These are phyloP conservation scores for Trimorus sp. DNA, from an alignment of 2,888 invertebrate species.

Conservation along the genomic window DNA sequence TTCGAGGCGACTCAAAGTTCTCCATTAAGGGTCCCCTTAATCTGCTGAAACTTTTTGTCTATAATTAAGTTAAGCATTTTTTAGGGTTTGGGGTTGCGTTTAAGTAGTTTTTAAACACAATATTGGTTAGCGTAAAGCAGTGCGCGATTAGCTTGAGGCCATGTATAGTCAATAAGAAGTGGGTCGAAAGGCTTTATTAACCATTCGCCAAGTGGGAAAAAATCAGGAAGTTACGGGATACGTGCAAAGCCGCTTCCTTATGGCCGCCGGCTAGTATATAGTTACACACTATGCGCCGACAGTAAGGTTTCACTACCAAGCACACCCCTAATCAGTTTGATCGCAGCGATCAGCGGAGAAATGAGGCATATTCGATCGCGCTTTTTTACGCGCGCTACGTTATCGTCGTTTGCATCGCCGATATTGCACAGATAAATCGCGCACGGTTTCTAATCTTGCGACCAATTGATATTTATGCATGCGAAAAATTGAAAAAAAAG, in stretches of 20 bases:
- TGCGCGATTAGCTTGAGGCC: constrained; percentile 30
- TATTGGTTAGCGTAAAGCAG: constrained; percentile 39
- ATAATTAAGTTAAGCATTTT: not conserved
- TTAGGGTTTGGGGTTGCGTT: not conserved
- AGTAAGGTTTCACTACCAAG: constrained; percentile 60
- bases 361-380: constrained; percentile 47
- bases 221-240: constrained; percentile 54
- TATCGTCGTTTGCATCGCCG: constrained; percentile 3
- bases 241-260: constrained; percentile 55
- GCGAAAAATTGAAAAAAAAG: constrained; percentile 39
- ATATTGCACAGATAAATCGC: too few relatives aligned
- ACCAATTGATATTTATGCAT: constrained; percentile 47
- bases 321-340: constrained; percentile 65
- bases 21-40: too few relatives aligned
- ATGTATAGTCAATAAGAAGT: constrained; percentile 60
- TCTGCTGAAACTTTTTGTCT: too few relatives aligned
- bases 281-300: constrained; percentile 56
- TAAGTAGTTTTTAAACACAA: constrained; percentile 30
- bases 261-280: constrained; percentile 57
- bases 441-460: not conserved
- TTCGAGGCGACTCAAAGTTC: too few relatives aligned
- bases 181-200: constrained; percentile 62
- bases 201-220: constrained; percentile 58
- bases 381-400: constrained; percentile 28
- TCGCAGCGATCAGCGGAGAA: constrained; percentile 55